Evolutionary conservation across 2,797 vertebrate genomes (phyloP).

Genomic region (Sardinella longiceps): DNA sequence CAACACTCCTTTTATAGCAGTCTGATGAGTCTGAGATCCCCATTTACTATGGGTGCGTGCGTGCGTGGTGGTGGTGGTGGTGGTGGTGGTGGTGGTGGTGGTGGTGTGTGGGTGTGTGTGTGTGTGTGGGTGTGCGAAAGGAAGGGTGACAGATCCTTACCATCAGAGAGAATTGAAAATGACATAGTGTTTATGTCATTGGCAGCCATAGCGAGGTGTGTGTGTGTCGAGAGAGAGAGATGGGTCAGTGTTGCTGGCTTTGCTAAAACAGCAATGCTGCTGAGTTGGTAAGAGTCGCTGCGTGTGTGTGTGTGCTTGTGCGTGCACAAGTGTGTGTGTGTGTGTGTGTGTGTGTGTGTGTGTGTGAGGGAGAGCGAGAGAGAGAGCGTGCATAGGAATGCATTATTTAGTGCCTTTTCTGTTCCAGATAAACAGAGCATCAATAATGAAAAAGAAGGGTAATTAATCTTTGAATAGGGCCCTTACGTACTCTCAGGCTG

Average conservation of each 20-base stretch:
- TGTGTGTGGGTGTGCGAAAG: background rate
- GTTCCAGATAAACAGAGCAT: slow-evolving; percentile 68
- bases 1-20: background rate
- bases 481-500: slow-evolving; percentile 1
- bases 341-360: slow-evolving; percentile 29
- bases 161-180: no score
- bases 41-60: background rate
- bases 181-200: no score
- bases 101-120: background rate
- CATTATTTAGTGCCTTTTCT: slow-evolving; percentile 70
- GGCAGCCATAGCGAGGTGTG: background rate
- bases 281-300: slow-evolving; percentile 35
- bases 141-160: no score
- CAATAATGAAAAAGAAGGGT: slow-evolving; percentile 68
- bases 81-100: no score
- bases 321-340: background rate
- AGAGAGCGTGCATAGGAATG: slow-evolving; percentile 41
- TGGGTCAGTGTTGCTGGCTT: background rate
- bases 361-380: slow-evolving; percentile 41
- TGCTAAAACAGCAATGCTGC: slow-evolving; percentile 1
- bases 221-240: background rate
- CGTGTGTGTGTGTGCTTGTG: slow-evolving; percentile 34
- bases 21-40: background rate
- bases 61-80: background rate
- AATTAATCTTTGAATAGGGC: slow-evolving; percentile 65